These are phyloP conservation scores for Aplodontia rufa DNA, from an alignment of 2,113 vertebrate species.

Conservation along the genomic window DNA sequence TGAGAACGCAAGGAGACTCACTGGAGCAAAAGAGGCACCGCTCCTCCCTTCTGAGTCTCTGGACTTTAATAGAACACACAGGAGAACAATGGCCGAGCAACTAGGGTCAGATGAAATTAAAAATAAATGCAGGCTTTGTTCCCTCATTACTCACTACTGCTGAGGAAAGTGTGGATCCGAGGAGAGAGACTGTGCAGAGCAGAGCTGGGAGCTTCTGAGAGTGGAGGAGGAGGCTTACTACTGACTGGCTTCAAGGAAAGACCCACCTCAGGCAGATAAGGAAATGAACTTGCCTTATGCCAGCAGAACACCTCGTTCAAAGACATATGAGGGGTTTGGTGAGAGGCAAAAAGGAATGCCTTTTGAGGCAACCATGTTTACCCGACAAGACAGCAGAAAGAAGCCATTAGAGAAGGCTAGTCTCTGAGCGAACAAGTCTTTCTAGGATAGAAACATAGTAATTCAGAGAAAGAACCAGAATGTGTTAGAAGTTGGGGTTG, in stretches of 20 bases:
- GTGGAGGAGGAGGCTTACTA: background rate
- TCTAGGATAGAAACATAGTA: background rate
- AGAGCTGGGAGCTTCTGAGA: background rate
- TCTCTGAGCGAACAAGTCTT: background rate
- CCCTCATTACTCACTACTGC: background rate
- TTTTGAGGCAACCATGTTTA: background rate
- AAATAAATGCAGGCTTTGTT: background rate
- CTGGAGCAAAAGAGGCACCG: background rate
- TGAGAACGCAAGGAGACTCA: background rate
- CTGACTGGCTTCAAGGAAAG: background rate
- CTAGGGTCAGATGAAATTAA: background rate
- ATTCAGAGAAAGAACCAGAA: background rate
- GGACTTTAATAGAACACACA: background rate
- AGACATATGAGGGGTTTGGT: background rate
- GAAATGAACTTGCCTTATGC: accelerated
- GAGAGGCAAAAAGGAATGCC: background rate
- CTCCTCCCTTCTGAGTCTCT: background rate
- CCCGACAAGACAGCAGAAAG: background rate
- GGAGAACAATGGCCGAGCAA: background rate
- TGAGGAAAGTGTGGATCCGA: background rate
- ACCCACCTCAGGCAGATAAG: too few species aligned
- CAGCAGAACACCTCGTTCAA: background rate
- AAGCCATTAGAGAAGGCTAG: background rate
- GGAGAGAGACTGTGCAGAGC: background rate
- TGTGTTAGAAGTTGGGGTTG: background rate